Conservation (phyloP, 2,113 vertebrate genomes). For the Okapia johnstoni region DNA sequence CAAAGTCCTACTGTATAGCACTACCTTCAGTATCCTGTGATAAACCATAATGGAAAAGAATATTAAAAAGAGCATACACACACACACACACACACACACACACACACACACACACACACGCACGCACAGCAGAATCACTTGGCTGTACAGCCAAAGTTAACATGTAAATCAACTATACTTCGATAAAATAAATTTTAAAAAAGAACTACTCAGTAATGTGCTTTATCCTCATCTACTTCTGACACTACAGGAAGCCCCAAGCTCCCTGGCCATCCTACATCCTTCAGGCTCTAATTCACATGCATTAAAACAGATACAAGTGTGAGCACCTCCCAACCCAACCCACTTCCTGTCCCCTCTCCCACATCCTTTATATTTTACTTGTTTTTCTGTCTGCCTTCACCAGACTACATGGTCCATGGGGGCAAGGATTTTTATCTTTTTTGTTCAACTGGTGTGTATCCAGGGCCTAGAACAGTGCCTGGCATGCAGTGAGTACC, state of each 20-base stretch:
- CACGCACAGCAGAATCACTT: not conserved
- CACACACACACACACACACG: not conserved
- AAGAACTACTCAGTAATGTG: not conserved
- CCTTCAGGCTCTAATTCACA: not conserved
- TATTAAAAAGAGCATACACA: not conserved
- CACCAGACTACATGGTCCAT: not conserved
- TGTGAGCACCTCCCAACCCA: not conserved
- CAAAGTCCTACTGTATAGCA: not conserved
- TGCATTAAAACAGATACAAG: not conserved
- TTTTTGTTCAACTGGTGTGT: not conserved
- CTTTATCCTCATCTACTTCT: not conserved
- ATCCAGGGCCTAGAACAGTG: not conserved
- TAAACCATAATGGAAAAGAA: not conserved
- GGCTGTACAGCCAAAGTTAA: not conserved
- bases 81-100: fast-evolving
- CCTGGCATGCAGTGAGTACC: not conserved
- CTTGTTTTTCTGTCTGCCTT: not conserved
- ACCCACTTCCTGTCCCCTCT: not conserved
- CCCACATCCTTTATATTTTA: not conserved
- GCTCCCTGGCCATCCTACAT: not conserved
- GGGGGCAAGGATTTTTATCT: not conserved
- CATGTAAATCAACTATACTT: not conserved
- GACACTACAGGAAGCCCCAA: not conserved
- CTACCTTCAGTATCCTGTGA: not conserved
- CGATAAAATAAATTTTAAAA: not conserved